Evolutionary conservation across 2,797 vertebrate genomes (phyloP).

Genomic region (Sebastiscus tertius): DNA sequence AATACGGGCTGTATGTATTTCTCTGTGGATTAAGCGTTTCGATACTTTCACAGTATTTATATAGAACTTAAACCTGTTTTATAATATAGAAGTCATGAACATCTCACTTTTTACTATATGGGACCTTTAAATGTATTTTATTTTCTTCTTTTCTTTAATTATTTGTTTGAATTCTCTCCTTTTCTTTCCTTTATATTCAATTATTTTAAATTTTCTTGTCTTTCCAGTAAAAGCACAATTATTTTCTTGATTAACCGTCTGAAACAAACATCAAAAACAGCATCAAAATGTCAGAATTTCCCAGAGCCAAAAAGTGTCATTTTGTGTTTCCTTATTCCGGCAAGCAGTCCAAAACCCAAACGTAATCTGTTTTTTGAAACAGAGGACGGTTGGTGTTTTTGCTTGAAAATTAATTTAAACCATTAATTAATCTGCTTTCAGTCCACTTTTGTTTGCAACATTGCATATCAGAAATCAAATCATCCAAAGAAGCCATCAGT

Average conservation of each 20-base stretch:
- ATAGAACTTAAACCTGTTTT: too few relatives aligned
- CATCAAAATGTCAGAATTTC: background rate
- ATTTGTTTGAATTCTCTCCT: background rate
- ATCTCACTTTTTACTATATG: too few relatives aligned
- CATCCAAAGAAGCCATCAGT: background rate
- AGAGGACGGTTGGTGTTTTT: background rate
- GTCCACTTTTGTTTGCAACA: background rate
- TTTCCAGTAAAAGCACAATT: background rate
- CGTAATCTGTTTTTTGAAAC: background rate
- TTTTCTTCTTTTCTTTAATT: background rate
- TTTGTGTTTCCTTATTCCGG: background rate
- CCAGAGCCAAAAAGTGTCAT: background rate
- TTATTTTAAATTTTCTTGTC: rapidly evolving
- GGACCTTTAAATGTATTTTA: too few relatives aligned
- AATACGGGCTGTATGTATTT: too few relatives aligned
- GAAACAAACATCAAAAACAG: background rate
- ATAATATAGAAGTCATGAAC: too few relatives aligned
- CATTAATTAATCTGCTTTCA: background rate
- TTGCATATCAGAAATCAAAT: background rate
- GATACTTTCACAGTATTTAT: too few relatives aligned
- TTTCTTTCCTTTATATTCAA: background rate
- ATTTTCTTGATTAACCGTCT: background rate
- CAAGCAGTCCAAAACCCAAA: background rate
- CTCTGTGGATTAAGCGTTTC: too few relatives aligned
- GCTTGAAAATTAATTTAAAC: background rate